A percentile compares a stretch with the other conserved stretches of the same genome.
Conservation (phyloP, 2,113 vertebrate genomes). For the Verasper variegatus region DNA sequence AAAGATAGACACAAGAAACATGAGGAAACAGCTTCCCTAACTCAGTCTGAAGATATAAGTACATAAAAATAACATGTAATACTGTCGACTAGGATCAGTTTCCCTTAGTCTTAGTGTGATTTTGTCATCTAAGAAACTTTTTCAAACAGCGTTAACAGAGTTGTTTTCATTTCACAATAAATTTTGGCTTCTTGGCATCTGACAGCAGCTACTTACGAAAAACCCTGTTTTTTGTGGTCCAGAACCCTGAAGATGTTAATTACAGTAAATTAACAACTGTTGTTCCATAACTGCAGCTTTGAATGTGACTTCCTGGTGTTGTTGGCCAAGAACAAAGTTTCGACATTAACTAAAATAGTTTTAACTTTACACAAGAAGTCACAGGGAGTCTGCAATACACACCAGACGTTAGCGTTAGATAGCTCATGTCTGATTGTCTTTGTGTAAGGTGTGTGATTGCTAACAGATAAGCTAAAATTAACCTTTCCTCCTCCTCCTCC, state of each 20-base stretch:
- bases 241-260: conserved; percentile 3
- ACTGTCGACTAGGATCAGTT: too few species aligned
- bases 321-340: background rate
- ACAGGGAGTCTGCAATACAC: background rate
- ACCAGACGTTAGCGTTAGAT: background rate
- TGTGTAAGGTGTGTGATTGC: background rate
- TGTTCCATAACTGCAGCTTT: background rate
- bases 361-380: background rate
- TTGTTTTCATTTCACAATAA: background rate
- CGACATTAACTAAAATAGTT: background rate
- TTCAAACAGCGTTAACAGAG: background rate
- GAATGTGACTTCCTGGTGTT: background rate
- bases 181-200: background rate
- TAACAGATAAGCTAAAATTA: background rate
- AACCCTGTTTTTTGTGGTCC: background rate
- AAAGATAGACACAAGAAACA: too few species aligned
- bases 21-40: too few species aligned
- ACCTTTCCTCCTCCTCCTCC: background rate
- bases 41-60: too few species aligned
- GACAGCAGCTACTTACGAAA: background rate
- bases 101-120: background rate
- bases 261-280: background rate
- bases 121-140: background rate
- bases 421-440: background rate
- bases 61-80: background rate